phyloP scores from a whole-genome alignment of 1,140 invertebrate species.

The Bombus polaris region DNA sequence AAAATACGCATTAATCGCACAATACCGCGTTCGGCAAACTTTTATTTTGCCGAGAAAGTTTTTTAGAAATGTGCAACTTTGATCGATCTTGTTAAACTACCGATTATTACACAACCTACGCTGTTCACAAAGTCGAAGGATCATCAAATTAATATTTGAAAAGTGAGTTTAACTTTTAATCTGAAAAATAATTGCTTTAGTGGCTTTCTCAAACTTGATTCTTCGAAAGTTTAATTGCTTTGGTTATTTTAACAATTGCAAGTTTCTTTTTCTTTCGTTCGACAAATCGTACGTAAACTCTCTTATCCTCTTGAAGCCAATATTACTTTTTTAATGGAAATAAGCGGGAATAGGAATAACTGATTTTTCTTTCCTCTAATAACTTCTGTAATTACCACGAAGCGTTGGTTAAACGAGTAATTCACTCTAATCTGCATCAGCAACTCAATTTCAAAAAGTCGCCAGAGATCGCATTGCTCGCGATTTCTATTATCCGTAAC shows the following conservation, averaged over 20 bases:
- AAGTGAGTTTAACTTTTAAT: background rate
- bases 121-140: background rate
- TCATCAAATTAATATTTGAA: background rate
- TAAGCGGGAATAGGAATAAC: no score
- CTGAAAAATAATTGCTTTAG: background rate
- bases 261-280: background rate
- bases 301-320: no score
- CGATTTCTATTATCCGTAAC: constrained; percentile 30
- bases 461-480: background rate
- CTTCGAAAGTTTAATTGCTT: background rate
- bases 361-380: background rate
- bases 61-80: no score
- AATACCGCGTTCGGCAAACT: no score
- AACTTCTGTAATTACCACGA: background rate
- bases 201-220: background rate
- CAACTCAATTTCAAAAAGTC: background rate
- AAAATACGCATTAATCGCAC: no score
- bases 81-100: no score
- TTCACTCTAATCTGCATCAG: background rate
- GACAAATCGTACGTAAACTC: background rate
- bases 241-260: background rate
- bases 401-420: background rate
- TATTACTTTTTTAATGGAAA: no score
- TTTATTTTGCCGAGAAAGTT: no score
- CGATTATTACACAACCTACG: background rate